Evolutionary conservation across 2,113 vertebrate genomes (phyloP).

Genomic region (Odobenus rosmarus): DNA sequence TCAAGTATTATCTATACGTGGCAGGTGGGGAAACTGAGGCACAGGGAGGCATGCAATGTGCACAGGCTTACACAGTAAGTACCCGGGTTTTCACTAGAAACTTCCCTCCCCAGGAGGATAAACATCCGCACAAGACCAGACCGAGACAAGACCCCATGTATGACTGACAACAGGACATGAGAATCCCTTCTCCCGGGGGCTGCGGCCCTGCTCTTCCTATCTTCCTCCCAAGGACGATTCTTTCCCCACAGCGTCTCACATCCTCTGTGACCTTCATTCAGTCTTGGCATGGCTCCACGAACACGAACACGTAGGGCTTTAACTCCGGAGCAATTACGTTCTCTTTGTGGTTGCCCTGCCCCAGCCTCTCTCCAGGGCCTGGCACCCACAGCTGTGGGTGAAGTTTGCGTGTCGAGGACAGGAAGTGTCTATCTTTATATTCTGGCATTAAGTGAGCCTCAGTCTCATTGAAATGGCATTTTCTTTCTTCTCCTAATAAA

Average conservation of each 20-base stretch:
- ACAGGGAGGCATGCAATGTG: too few species aligned
- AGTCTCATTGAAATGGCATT: constrained; percentile 15
- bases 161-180: fast-evolving
- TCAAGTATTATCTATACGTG: not conserved
- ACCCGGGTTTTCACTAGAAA: not conserved
- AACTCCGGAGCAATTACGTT: not conserved
- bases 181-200: not conserved
- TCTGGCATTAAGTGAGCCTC: not conserved
- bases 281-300: not conserved
- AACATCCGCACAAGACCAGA: not conserved
- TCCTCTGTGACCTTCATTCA: not conserved
- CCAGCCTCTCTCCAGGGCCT: not conserved
- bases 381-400: constrained; percentile 39
- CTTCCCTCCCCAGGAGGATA: not conserved
- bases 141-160: fast-evolving
- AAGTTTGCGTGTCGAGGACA: not conserved
- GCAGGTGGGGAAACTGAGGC: not conserved
- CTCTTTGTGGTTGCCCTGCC: not conserved
- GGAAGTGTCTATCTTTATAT: constrained; percentile 72
- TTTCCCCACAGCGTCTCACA: not conserved
- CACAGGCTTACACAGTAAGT: not conserved
- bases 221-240: not conserved
- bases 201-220: not conserved
- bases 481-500: constrained; percentile 63
- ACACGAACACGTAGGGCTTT: not conserved